A percentile compares a stretch with the other conserved stretches of the same genome.
Conservation (phyloP, 2,797 vertebrate species). For the Cryptoblepharus egeriae region DNA sequence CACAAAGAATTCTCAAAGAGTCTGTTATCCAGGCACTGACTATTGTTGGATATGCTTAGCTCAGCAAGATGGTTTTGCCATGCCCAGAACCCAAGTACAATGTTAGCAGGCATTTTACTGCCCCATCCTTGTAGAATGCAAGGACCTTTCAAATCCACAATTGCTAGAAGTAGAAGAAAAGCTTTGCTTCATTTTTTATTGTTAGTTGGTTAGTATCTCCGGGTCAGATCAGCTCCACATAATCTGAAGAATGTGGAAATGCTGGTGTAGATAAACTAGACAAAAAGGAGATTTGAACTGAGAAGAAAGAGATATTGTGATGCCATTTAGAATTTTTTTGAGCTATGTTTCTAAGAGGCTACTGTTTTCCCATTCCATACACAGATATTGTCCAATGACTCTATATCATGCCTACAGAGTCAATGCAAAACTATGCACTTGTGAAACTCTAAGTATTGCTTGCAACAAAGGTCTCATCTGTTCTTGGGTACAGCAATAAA, state of each 20-base stretch:
- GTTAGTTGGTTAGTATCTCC: not conserved
- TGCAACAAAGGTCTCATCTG: constrained; percentile 7
- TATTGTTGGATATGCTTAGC: not conserved
- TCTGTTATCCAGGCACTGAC: not conserved
- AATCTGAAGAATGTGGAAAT: constrained; percentile 39
- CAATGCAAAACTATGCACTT: not conserved
- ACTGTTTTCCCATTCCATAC: constrained; percentile 44
- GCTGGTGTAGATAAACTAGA: constrained; percentile 21
- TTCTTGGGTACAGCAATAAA: not conserved
- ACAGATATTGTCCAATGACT: constrained; percentile 16
- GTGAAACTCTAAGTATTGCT: constrained; percentile 4
- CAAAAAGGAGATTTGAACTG: constrained; percentile 51
- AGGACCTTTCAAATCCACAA: constrained; percentile 4
- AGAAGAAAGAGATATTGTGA: constrained; percentile 75
- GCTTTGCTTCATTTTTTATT: constrained; percentile 44
- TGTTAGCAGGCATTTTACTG: not conserved
- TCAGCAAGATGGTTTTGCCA: not conserved
- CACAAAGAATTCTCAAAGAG: not conserved
- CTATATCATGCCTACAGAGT: constrained; percentile 27
- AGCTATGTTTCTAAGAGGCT: constrained; percentile 48
- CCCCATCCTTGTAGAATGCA: not conserved
- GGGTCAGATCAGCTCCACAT: constrained; percentile 49
- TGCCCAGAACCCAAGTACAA: not conserved
- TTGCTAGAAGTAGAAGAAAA: constrained; percentile 4
- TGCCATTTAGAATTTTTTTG: constrained; percentile 50